Evolutionary conservation across 2,113 vertebrate genomes (phyloP).

Genomic region (Calyptommatus sinebrachiatus): DNA sequence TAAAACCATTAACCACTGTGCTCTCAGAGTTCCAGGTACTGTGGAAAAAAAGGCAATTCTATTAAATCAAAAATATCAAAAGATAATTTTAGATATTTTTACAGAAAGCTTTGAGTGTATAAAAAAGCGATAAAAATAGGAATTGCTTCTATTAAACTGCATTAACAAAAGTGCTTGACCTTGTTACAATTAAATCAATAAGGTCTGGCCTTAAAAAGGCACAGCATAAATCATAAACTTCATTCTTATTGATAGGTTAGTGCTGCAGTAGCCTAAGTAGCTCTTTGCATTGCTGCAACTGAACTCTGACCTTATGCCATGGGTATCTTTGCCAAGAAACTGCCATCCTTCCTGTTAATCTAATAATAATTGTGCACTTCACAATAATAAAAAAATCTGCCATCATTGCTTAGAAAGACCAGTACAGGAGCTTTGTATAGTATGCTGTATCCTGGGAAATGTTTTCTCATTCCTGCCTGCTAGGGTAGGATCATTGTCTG

Average conservation of each 20-base stretch:
- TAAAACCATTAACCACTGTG: not conserved
- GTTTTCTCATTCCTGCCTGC: not conserved
- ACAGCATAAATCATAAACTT: not conserved
- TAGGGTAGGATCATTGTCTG: not conserved
- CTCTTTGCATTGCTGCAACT: not conserved
- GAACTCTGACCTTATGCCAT: not conserved
- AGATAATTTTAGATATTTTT: constrained; percentile 33
- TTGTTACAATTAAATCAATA: constrained; percentile 11
- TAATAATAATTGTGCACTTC: not conserved
- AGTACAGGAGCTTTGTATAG: not conserved
- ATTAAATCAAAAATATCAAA: not conserved
- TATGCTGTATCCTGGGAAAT: not conserved
- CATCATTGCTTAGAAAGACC: too few relatives aligned
- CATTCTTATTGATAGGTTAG: not conserved
- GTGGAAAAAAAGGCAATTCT: not conserved
- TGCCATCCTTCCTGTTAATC: not conserved
- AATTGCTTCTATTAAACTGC: constrained; percentile 6
- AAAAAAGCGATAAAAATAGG: not conserved
- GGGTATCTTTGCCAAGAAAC: not conserved
- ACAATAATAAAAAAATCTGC: not conserved
- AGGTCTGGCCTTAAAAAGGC: constrained; percentile 14
- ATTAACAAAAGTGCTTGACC: constrained; percentile 25
- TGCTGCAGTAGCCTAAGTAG: not conserved
- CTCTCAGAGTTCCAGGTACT: not conserved
- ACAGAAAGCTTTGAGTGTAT: not conserved